Evolutionary conservation across 2,113 vertebrate species (phyloP), one percentile per base, ranked within the genome.

Genomic region (Sterna hirundo): DNA sequence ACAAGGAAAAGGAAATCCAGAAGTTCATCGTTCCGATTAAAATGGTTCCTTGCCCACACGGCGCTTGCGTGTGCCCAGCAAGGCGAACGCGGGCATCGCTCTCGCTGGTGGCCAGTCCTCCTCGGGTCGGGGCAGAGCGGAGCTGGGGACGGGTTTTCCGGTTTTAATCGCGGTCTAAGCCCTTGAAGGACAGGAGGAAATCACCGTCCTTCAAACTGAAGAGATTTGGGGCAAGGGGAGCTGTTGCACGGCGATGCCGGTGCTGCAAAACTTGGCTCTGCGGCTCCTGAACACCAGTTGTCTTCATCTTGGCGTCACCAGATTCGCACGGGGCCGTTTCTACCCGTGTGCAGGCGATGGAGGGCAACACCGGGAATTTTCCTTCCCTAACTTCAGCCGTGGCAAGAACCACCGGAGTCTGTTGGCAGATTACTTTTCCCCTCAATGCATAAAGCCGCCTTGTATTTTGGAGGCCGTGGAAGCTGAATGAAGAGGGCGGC

Each of bases 11-110:
- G 77, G 74, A 95, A 88, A 72, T 10, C 27, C 69, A 88, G 49
- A 44, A 36, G 75, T 47, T 27, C 52, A 76, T 1, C 58, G 74
- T 0, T 76, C 65, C 62, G 19, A 5, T 27, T 40, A 22, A 65
- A 86, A 21, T 2, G 11, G 65, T 4, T 79, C 44, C 62, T 40
- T 12, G 40, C 6, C 70, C 65, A 18, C n/a, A 47, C 18, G 66
- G 30, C 0, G 0, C n/a, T 34, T 11, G 51, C 14, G 5, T 0
- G 11, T 38, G 54, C 62, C 62, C 62, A 27, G 42, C 46, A 23
- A 42, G 58, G 68, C 0, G 4, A 77, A 36, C 42, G 13, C 0
- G 0, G 76, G 70, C 58, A 32, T 21, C 2, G 0, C 46, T 38
- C 34, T 40, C 42, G 2, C 58, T 9, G 52, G 62, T 21, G 52